Evolutionary conservation across 2,888 invertebrate genomes (phyloP).

Genomic region (Chymomyza fuscimana): DNA sequence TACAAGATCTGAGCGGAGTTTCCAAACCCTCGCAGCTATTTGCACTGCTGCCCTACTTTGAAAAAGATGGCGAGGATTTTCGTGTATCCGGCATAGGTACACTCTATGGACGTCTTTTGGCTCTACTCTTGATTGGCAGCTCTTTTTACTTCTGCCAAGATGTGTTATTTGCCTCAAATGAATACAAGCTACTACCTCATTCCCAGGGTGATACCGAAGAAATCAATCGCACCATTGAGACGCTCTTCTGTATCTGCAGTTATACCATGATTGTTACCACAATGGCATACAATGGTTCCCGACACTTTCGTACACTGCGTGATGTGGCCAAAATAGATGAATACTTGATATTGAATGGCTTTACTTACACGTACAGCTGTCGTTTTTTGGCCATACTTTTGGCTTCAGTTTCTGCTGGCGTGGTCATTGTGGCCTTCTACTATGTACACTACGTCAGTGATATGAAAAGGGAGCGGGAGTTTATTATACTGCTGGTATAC

Average conservation of each 20-base stretch:
- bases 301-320: conserved; percentile 57
- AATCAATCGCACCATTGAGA: conserved; percentile 72
- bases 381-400: conserved; percentile 39
- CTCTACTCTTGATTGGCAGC: conserved; percentile 30
- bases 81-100: conserved; percentile 38
- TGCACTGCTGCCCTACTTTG: conserved; percentile 60
- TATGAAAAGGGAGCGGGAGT: conserved; percentile 36
- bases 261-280: conserved; percentile 64
- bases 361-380: conserved; percentile 47
- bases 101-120: conserved; percentile 50
- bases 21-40: conserved; percentile 43
- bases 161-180: conserved; percentile 50
- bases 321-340: conserved; percentile 66
- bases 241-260: conserved; percentile 66
- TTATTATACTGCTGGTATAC: conserved; percentile 55
- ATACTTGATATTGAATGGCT: conserved; percentile 54
- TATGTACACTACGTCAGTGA: conserved; percentile 57
- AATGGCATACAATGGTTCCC: conserved; percentile 52
- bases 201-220: conserved; percentile 66
- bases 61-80: conserved; percentile 37
- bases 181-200: conserved; percentile 54
- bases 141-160: conserved; percentile 44
- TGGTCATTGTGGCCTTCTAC: conserved; percentile 61
- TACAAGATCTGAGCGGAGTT: conserved; percentile 54
- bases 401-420: conserved; percentile 29